Percentiles rank a stretch among this genome's conserved stretches.
These are phyloP conservation scores for Vulpes lagopus DNA, from an alignment of 2,113 vertebrate genomes.

Conservation along the genomic window DNA sequence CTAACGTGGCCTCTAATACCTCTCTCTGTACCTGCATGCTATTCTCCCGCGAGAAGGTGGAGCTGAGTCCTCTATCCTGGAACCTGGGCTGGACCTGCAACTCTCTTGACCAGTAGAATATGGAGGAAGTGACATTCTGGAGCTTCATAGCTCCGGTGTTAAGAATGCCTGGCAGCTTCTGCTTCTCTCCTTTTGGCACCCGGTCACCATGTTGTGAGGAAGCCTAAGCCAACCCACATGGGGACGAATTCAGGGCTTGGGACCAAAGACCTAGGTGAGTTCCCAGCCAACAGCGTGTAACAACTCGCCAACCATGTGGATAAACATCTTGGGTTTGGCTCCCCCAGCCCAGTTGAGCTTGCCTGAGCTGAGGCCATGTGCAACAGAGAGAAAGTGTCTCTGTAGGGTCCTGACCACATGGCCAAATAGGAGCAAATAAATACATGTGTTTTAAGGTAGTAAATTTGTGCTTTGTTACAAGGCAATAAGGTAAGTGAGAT, in stretches of 20 bases:
- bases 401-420: neutral
- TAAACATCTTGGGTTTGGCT: neutral
- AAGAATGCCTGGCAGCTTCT: neutral
- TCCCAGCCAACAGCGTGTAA: neutral
- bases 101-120: neutral
- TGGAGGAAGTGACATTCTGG: neutral
- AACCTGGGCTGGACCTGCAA: neutral
- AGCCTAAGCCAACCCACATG: neutral
- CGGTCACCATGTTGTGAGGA: neutral
- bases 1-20: neutral
- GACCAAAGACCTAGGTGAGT: neutral
- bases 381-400: neutral
- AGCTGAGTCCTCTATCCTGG: neutral
- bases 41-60: neutral
- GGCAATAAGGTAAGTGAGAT: neutral
- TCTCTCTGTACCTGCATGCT: neutral
- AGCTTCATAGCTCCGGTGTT: neutral
- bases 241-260: neutral
- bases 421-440: neutral
- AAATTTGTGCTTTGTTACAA: neutral
- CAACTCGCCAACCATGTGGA: neutral
- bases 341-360: neutral
- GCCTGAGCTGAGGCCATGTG: accelerated
- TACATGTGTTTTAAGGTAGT: neutral
- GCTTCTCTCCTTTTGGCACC: neutral